Conservation (phyloP, 1,140 invertebrate species). For the Drosophila ogumai region DNA sequence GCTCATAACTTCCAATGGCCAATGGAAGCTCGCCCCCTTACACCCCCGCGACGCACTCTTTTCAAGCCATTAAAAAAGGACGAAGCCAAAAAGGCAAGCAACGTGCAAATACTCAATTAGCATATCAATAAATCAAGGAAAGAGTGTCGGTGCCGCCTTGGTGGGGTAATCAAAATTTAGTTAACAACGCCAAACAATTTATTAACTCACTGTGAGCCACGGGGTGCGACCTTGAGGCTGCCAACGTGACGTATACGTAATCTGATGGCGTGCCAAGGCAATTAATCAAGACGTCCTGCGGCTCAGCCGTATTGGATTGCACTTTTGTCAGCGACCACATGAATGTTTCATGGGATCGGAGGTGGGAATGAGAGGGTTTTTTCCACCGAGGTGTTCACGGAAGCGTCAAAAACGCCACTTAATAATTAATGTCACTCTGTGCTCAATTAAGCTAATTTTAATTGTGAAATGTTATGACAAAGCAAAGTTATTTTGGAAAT, state of each 20-base stretch:
- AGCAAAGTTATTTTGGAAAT: background rate
- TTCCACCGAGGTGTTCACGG: conserved; percentile 14
- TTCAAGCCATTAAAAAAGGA: conserved; percentile 37
- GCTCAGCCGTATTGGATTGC: conserved; percentile 29
- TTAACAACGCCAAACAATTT: conserved; percentile 80
- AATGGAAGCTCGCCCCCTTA: conserved; percentile 2
- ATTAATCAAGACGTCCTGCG: conserved; percentile 72
- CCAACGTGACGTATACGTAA: conserved; percentile 64
- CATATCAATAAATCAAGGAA: conserved; percentile 82
- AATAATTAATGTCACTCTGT: conserved; percentile 43
- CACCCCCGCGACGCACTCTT: conserved; percentile 16
- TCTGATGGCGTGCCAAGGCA: conserved; percentile 68
- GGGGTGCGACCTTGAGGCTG: conserved; percentile 52
- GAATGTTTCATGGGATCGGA: background rate
- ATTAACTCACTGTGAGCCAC: conserved; percentile 57
- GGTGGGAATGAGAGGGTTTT: conserved; percentile 15
- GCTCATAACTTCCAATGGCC: conserved; percentile 72
- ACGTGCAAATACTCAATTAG: conserved; percentile 82
- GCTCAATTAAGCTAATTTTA: conserved; percentile 51
- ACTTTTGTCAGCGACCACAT: conserved; percentile 32
- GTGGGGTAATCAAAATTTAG: conserved; percentile 71
- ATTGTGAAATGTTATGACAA: conserved; percentile 40
- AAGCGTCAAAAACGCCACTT: conserved; percentile 28
- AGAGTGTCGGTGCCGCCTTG: conserved; percentile 33
- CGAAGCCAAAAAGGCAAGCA: conserved; percentile 23